Evolutionary conservation across 2,888 invertebrate genomes (phyloP).

Genomic region (Chironomus riparius): DNA sequence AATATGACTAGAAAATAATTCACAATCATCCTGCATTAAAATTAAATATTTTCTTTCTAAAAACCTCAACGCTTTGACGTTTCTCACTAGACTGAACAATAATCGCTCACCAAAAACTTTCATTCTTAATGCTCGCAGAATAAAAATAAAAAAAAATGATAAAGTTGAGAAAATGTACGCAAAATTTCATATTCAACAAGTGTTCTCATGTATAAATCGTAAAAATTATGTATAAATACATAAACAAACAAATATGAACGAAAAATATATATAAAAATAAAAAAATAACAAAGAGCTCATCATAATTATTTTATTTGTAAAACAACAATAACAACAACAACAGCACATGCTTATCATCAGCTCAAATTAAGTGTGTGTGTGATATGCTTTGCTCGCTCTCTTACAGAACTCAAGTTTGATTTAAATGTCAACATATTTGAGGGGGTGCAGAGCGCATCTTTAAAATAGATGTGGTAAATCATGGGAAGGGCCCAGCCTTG

Average conservation of each 20-base stretch:
- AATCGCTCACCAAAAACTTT: background rate
- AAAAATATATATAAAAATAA: background rate
- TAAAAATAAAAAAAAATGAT: background rate
- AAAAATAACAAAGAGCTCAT: background rate
- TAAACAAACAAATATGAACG: background rate
- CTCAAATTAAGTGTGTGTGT: background rate
- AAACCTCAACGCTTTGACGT: background rate
- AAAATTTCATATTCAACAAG: conserved; percentile 5
- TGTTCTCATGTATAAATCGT: background rate
- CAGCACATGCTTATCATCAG: conserved; percentile 10
- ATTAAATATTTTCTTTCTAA: background rate
- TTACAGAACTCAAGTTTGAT: background rate
- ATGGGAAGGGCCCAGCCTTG: too few species aligned
- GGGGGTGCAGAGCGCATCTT: too few species aligned
- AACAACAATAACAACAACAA: background rate
- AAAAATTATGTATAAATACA: background rate
- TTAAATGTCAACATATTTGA: background rate
- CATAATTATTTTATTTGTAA: background rate
- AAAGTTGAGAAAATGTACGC: background rate
- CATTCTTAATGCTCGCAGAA: background rate
- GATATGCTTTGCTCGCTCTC: background rate
- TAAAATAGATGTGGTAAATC: too few species aligned
- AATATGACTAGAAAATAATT: background rate
- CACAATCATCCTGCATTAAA: background rate
- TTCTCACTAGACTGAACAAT: background rate